Evolutionary conservation across 2,113 vertebrate genomes (phyloP).

Genomic region (Phylloscopus trochiloides): DNA sequence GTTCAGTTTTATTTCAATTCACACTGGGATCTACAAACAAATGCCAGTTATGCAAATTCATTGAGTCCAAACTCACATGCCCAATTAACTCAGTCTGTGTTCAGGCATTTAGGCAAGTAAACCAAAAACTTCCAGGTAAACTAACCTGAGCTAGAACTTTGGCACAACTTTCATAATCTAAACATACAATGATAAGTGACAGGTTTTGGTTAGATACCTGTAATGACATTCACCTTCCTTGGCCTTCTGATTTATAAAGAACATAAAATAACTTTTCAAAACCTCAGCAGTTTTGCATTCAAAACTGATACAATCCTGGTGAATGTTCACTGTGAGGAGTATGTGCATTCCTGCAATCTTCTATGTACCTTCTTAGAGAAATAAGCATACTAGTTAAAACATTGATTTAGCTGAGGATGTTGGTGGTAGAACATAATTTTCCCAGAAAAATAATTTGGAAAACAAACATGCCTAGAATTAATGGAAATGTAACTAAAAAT

Average conservation of each 20-base stretch:
- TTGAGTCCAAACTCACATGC: not conserved
- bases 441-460: not conserved
- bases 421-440: not conserved
- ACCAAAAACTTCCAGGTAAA: not conserved
- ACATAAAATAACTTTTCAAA: not conserved
- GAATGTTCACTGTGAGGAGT: not conserved
- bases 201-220: not conserved
- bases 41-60: not conserved
- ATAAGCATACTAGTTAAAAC: not conserved
- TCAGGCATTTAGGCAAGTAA: not conserved
- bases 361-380: not conserved
- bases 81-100: not conserved
- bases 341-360: fast-evolving
- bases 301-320: not conserved
- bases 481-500: not conserved
- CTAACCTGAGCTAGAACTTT: not conserved
- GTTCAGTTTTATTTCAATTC: not conserved
- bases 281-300: not conserved
- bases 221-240: not conserved
- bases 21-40: not conserved
- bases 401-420: not conserved
- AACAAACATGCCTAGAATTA: not conserved
- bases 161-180: not conserved
- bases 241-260: not conserved
- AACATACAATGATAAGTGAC: not conserved